phyloP scores from a whole-genome alignment of 2,797 vertebrate genomes.

The Cuniculus paca region DNA sequence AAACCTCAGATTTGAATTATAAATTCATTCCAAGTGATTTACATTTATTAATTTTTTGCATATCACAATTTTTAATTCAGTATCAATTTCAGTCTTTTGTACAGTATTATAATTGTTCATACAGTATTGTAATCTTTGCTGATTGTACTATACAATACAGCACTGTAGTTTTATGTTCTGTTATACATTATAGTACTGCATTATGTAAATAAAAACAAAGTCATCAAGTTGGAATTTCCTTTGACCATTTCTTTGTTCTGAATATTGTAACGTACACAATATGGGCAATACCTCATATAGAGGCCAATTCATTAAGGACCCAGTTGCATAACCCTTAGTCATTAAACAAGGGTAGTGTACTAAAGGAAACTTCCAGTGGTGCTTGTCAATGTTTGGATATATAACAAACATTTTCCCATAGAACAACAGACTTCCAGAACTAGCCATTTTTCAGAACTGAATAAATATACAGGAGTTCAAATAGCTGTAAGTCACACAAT shows the following conservation, averaged over 20 bases:
- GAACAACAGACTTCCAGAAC: background rate
- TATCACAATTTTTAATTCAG: background rate
- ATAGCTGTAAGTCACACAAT: background rate
- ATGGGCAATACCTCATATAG: background rate
- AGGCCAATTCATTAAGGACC: background rate
- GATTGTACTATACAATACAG: background rate
- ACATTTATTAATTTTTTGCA: background rate
- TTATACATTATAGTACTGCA: background rate
- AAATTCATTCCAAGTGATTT: conserved; percentile 29
- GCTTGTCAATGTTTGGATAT: background rate
- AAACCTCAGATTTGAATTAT: background rate
- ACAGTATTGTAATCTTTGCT: background rate
- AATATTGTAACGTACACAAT: background rate
- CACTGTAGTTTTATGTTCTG: background rate
- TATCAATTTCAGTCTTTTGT: background rate
- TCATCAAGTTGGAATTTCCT: background rate
- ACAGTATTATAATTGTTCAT: background rate
- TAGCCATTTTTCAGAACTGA: conserved; percentile 46
- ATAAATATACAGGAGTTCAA: conserved; percentile 9
- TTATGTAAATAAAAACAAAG: background rate
- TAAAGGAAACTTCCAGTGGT: conserved; percentile 15
- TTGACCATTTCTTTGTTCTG: background rate
- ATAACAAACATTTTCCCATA: conserved; percentile 13
- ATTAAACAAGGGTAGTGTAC: background rate
- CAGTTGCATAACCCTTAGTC: too few relatives aligned